Conservation (phyloP, 2,888 invertebrate genomes). For the Mycalesis mineus region DNA sequence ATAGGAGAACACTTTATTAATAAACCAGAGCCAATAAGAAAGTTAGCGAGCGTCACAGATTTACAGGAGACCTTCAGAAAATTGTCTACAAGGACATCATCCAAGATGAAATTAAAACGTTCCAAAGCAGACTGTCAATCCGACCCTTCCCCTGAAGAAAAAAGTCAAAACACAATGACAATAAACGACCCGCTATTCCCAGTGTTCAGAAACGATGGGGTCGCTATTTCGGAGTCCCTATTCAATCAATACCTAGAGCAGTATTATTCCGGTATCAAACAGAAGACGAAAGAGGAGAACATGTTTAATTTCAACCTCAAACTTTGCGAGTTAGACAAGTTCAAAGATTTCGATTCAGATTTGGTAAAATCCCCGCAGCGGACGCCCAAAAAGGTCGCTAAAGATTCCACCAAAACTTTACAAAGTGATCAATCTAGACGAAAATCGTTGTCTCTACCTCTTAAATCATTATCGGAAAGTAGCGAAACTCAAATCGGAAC, state of each 20-base stretch:
- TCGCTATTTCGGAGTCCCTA: constrained; percentile 84
- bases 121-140: constrained; percentile 45
- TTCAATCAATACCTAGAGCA: constrained; percentile 84
- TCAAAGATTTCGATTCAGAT: constrained; percentile 73
- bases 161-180: constrained; percentile 79
- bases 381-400: constrained; percentile 63
- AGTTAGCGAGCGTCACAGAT: constrained; percentile 80
- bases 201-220: constrained; percentile 85
- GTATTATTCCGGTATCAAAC: constrained; percentile 78
- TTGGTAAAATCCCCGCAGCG: constrained; percentile 60
- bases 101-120: constrained; percentile 72
- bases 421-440: constrained; percentile 62
- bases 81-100: constrained; percentile 75
- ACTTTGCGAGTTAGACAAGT: constrained; percentile 59
- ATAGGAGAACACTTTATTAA: constrained; percentile 72
- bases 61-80: constrained; percentile 80
- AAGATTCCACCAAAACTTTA: constrained; percentile 51
- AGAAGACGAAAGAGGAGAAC: constrained; percentile 66
- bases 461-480: constrained; percentile 81
- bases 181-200: constrained; percentile 89
- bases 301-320: constrained; percentile 65
- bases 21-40: constrained; percentile 67
- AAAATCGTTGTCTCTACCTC: constrained; percentile 82
- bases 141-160: constrained; percentile 54
- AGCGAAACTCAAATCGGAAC: constrained; percentile 54